Conservation (phyloP, 2,797 vertebrate species). For the Pseudochaenichthys georgianus region DNA sequence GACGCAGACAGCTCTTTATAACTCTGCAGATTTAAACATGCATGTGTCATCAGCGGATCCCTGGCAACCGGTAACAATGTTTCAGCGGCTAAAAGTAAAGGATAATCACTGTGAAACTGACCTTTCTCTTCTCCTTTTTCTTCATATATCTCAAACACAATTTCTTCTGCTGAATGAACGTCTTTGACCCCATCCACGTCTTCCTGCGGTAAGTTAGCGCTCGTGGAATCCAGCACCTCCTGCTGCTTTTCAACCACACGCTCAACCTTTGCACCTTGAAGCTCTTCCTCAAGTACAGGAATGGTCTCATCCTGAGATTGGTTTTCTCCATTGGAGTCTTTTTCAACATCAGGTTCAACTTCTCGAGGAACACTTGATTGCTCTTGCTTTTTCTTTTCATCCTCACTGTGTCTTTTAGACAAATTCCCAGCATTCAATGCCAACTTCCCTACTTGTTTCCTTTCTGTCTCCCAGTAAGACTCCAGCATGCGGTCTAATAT, state of each 20-base stretch:
- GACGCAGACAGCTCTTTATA: conserved; percentile 51
- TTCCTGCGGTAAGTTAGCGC: conserved; percentile 28
- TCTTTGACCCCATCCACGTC: conserved; percentile 47
- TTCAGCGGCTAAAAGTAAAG: conserved; percentile 49
- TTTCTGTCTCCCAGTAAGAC: conserved; percentile 87
- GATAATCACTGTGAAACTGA: conserved; percentile 46
- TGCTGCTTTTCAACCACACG: conserved; percentile 32
- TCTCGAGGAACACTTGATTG: conserved; percentile 14
- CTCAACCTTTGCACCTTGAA: conserved; percentile 28
- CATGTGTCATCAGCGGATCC: conserved; percentile 40
- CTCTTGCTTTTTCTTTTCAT: conserved; percentile 45
- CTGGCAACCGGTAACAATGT: conserved; percentile 46
- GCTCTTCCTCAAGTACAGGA: conserved; percentile 46
- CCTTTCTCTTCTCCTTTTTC: conserved; percentile 58
- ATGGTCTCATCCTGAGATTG: conserved; percentile 21
- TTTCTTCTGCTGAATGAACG: conserved; percentile 60
- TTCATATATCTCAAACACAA: conserved; percentile 67
- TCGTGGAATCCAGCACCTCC: conserved; percentile 38
- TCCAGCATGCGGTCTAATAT: conserved; percentile 91
- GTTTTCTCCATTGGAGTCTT: conserved; percentile 35
- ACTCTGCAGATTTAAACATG: conserved; percentile 58
- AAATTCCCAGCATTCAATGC: conserved; percentile 40
- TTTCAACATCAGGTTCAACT: conserved; percentile 27
- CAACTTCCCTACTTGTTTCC: conserved; percentile 61
- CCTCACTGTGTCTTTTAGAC: conserved; percentile 41